Percentiles rank a stretch among this genome's conserved stretches.
These are phyloP conservation scores for Drosophila formosana DNA, from an alignment of 2,888 invertebrate genomes.

Conservation along the genomic window DNA sequence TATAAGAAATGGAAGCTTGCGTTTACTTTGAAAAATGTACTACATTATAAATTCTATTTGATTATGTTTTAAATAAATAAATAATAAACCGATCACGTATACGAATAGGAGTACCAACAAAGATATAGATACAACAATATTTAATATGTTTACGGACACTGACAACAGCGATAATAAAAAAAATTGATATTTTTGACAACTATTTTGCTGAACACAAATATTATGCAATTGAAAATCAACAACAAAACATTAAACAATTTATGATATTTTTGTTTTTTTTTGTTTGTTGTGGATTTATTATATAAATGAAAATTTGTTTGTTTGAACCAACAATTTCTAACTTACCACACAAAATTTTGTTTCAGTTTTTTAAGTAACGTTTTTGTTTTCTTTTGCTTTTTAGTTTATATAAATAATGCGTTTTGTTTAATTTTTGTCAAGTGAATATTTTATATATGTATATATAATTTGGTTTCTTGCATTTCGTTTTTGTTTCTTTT, in stretches of 20 bases:
- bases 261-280: conserved; percentile 35
- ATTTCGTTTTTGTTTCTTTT: conserved; percentile 45
- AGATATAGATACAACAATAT: conserved; percentile 40
- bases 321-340: conserved; percentile 82
- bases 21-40: conserved; percentile 31
- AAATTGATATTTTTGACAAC: conserved; percentile 57
- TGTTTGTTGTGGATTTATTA: conserved; percentile 34
- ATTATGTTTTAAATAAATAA: conserved; percentile 12
- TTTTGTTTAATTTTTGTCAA: conserved; percentile 67
- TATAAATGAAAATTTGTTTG: conserved; percentile 51
- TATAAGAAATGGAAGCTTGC: conserved; percentile 15
- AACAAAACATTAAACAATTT: conserved; percentile 61
- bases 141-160: conserved; percentile 41
- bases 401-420: conserved; percentile 73
- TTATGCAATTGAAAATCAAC: conserved; percentile 73
- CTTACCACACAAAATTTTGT: conserved; percentile 86
- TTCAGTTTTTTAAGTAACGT: conserved; percentile 73
- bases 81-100: conserved; percentile 25
- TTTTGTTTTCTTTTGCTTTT: conserved; percentile 65
- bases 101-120: conserved; percentile 34
- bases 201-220: conserved; percentile 64
- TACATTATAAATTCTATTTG: conserved; percentile 28
- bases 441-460: conserved; percentile 66
- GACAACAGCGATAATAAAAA: conserved; percentile 64
- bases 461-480: conserved; percentile 63